Evolutionary conservation across 2,797 vertebrate genomes (phyloP).

Genomic region (Fratercula arctica): DNA sequence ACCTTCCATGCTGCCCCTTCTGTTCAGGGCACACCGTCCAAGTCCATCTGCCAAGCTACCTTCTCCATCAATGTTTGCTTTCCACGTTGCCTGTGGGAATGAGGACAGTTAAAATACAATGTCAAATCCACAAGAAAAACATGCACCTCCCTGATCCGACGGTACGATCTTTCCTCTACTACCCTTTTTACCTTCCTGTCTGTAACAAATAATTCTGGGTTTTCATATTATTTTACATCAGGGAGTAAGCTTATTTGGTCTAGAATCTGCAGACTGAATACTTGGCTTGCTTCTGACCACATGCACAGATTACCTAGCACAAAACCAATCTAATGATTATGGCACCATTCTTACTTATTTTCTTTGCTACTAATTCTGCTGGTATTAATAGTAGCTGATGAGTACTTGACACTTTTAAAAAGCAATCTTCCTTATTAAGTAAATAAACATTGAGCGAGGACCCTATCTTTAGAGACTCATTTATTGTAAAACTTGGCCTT

Average conservation of each 20-base stretch:
- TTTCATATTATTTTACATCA: neutral
- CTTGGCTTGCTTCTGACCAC: neutral
- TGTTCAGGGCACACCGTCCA: neutral
- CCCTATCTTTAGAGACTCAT: neutral
- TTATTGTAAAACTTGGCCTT: neutral
- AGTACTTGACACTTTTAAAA: neutral
- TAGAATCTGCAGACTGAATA: neutral
- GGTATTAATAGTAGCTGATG: neutral
- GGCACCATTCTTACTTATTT: neutral
- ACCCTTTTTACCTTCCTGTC: neutral
- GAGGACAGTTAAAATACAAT: neutral
- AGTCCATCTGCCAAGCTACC: neutral
- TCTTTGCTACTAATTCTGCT: neutral
- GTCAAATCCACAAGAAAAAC: neutral
- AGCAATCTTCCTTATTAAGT: neutral
- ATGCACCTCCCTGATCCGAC: fast-evolving
- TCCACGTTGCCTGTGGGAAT: neutral
- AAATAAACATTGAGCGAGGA: neutral
- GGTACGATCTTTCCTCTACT: neutral
- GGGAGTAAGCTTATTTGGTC: neutral
- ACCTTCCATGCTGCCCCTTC: neutral
- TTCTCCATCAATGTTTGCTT: neutral
- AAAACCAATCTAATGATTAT: neutral
- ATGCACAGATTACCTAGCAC: neutral
- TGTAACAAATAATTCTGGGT: fast-evolving